A percentile compares a stretch with the other conserved stretches of the same genome.
These are phyloP conservation scores for Steinernema feltiae DNA, from an alignment of 1,140 invertebrate genomes.

Conservation along the genomic window DNA sequence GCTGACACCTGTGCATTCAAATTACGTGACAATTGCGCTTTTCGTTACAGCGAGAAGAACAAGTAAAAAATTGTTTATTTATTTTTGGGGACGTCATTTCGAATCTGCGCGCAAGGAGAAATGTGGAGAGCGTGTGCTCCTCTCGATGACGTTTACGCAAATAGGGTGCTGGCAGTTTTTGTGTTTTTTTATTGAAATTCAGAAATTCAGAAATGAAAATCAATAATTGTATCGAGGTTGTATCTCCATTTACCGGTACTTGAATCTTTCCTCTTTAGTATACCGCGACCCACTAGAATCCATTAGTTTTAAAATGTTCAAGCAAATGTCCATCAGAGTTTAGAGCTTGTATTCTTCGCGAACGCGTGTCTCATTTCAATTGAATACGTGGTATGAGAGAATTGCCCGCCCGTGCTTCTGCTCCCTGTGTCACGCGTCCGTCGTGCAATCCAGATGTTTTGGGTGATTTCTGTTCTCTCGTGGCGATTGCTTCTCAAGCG, in stretches of 20 bases:
- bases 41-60: too few relatives aligned
- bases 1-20: too few relatives aligned
- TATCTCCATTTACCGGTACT: conserved; percentile 13
- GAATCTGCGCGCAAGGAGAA: too few relatives aligned
- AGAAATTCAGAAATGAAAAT: too few relatives aligned
- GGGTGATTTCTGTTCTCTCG: not conserved
- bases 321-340: not conserved
- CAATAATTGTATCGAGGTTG: too few relatives aligned
- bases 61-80: too few relatives aligned
- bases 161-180: too few relatives aligned
- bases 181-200: too few relatives aligned
- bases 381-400: not conserved
- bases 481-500: not conserved
- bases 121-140: too few relatives aligned
- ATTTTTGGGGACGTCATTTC: too few relatives aligned
- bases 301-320: not conserved
- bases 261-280: not conserved
- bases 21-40: too few relatives aligned
- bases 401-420: not conserved
- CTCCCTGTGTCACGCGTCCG: not conserved
- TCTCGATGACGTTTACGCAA: too few relatives aligned
- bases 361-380: not conserved
- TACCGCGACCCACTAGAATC: not conserved
- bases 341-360: not conserved
- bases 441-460: not conserved